phyloP scores from a whole-genome alignment of 2,113 vertebrate genomes.

The Chaetodon trifascialis region DNA sequence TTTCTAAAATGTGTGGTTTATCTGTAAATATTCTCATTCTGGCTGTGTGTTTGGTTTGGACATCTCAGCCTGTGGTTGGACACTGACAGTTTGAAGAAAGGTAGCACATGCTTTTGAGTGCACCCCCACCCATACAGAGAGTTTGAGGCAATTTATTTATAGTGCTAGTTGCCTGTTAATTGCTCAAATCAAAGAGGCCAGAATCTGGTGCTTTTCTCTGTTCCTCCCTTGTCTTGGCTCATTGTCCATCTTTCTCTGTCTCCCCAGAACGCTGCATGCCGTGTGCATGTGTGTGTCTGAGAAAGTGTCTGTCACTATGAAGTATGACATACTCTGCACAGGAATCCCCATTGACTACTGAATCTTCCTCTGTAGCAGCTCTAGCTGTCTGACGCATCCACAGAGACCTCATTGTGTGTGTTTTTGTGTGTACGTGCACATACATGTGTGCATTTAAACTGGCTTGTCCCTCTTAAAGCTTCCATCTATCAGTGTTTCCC shows the following conservation, averaged over 20 bases:
- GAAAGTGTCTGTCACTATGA: conserved; percentile 51
- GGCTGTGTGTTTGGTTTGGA: conserved; percentile 8
- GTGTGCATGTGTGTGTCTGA: conserved; percentile 29
- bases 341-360: conserved; percentile 70
- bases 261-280: conserved; percentile 8
- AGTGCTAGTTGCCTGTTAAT: conserved; percentile 24
- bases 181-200: conserved; percentile 12
- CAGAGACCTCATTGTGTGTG: conserved; percentile 68
- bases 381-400: conserved; percentile 45
- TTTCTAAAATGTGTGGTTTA: no score
- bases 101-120: background rate
- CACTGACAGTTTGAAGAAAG: background rate
- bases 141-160: conserved; percentile 21
- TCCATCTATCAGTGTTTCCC: conserved; percentile 31
- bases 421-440: conserved; percentile 15
- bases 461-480: background rate
- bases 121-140: background rate
- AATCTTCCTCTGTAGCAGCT: conserved; percentile 54
- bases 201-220: conserved; percentile 20
- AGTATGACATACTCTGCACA: conserved; percentile 66
- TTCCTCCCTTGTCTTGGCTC: conserved; percentile 1
- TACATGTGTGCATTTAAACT: background rate
- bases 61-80: background rate
- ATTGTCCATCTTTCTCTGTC: conserved; percentile 36
- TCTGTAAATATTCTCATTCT: background rate